Base-by-base conservation (phyloP, 2,888 invertebrate genomes). In the Idaea biselata region DNA sequence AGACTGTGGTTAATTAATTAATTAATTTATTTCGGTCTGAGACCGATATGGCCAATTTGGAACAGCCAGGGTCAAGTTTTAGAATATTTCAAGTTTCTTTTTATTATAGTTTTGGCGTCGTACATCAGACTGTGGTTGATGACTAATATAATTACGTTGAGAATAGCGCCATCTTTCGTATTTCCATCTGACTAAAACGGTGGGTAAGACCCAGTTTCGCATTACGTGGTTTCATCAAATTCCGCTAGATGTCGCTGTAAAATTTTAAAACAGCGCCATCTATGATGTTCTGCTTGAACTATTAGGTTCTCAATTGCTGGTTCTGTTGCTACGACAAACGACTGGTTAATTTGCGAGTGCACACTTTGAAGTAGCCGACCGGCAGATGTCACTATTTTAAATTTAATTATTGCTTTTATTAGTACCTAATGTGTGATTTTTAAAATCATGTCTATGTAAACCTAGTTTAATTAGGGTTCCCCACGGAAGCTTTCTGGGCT, bases 171-270 rank as follows among this genome's bases (percentile, higher is more conserved):
- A 44, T 44, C 44, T 44, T 44, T 44, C 14, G 44, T 11, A 44
- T 44, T 44, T 44, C 44, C 1, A 44, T 7, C 11, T 44, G 14
- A 44, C 44, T 44, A 8, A 44, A 44, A 8, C 44, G 8, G 8
- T 11, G 11, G 11, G 44, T 11, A 44, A 8, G 8, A 14, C 14
- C 11, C 14, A n/a, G 44, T 44, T 8, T 3, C 3, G 8, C 44
- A 44, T 44, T 7, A 44, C 44, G 44, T 44, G 44, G 14, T 33
- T 7, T 33, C 3, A 14, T 3, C 44, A 44, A 44, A 3, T 14
- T 55, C 16, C 60, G 62, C 63, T 61, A 63, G 73, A 76, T 74
- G 31, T 18, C 69, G 57, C 54, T 59, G 53, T 16, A 44, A 57
- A 11, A 58, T 55, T 61, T 55, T 44, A 60, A 32, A 33, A 18